These are phyloP conservation scores for Odobenus rosmarus DNA, from an alignment of 2,113 vertebrate species.

Conservation along the genomic window DNA sequence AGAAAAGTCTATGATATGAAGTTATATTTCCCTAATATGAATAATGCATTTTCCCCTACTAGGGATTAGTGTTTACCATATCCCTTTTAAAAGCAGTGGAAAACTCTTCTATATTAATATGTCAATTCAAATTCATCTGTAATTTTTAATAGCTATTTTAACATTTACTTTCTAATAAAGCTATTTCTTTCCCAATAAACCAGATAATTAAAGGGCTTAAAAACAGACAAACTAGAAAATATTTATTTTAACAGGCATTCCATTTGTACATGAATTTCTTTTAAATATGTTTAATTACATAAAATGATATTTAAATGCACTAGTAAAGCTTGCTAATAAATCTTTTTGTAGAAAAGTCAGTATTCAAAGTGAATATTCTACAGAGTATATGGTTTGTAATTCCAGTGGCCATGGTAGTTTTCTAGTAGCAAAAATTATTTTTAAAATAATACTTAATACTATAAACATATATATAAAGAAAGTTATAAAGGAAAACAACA, in stretches of 20 bases:
- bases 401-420: not conserved
- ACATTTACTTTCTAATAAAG: not conserved
- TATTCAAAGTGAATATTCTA: not conserved
- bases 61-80: not conserved
- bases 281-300: not conserved
- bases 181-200: not conserved
- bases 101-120: not conserved
- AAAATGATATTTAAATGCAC: not conserved
- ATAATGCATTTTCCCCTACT: not conserved
- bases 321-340: not conserved
- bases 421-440: not conserved
- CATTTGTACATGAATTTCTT: not conserved
- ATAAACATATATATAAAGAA: not conserved
- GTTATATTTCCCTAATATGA: not conserved
- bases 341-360: not conserved
- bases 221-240: not conserved
- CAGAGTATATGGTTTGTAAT: not conserved
- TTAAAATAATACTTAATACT: not conserved
- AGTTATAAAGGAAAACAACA: not conserved
- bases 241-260: not conserved
- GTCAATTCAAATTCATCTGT: not conserved
- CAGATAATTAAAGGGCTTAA: not conserved
- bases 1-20: conserved; percentile 23
- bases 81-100: not conserved
- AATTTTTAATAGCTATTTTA: not conserved